phyloP scores from a whole-genome alignment of 1,140 invertebrate species.

The Bombus haemorrhoidalis region DNA sequence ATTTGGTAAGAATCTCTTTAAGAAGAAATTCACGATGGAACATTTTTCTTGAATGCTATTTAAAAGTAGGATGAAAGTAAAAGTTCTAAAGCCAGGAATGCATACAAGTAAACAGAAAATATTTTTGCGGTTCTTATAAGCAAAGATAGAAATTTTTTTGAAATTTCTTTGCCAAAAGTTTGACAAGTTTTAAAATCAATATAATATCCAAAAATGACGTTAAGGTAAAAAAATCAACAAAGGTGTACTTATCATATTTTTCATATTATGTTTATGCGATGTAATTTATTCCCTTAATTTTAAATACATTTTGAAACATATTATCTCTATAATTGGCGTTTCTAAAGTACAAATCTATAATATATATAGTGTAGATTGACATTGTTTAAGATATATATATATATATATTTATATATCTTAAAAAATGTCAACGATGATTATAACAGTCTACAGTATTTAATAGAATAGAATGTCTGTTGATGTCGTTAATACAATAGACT shows the following conservation, averaged over 20 bases:
- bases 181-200: not conserved
- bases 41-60: too few relatives aligned
- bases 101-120: too few relatives aligned
- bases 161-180: not conserved
- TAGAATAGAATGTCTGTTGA: not conserved
- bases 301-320: not conserved
- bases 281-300: too few relatives aligned
- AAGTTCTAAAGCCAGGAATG: too few relatives aligned
- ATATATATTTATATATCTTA: not conserved
- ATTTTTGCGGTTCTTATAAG: not conserved
- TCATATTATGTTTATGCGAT: too few relatives aligned
- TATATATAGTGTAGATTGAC: not conserved
- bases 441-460: not conserved
- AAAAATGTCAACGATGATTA: not conserved
- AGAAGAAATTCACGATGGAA: not conserved
- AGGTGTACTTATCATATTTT: too few relatives aligned
- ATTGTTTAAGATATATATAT: not conserved
- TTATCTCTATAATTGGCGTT: not conserved
- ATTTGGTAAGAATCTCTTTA: too few relatives aligned
- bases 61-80: not conserved
- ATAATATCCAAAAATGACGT: too few relatives aligned
- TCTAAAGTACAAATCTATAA: not conserved
- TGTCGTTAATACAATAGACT: constrained; percentile 19
- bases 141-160: not conserved
- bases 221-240: too few relatives aligned